Evolutionary conservation across 2,797 vertebrate species (phyloP).

Genomic region (Parambassis ranga): DNA sequence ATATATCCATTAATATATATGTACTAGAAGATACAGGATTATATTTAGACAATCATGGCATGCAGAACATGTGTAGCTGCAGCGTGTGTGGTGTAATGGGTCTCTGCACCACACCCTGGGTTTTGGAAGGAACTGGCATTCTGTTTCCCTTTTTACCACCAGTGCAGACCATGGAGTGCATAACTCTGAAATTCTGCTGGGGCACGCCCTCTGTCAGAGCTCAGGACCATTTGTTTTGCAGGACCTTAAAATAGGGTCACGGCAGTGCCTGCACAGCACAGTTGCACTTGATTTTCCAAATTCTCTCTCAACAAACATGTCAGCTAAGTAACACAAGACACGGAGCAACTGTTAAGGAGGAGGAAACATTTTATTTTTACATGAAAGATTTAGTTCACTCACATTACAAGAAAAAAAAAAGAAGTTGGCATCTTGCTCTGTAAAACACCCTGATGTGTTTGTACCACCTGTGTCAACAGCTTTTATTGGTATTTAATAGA

Average conservation of each 20-base stretch:
- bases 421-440: neutral
- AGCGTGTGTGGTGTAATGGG: slow-evolving; percentile 50
- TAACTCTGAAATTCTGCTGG: slow-evolving; percentile 64
- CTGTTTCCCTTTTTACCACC: slow-evolving; percentile 71
- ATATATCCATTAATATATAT: slow-evolving; percentile 41
- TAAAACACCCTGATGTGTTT: no score
- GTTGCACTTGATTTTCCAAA: slow-evolving; percentile 40
- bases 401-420: neutral
- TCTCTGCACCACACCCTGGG: slow-evolving; percentile 67
- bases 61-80: slow-evolving; percentile 56
- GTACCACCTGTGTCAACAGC: neutral
- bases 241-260: slow-evolving; percentile 53
- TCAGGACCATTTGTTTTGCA: slow-evolving; percentile 61
- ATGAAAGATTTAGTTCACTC: neutral
- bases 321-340: slow-evolving; percentile 24
- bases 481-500: neutral
- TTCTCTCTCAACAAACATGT: slow-evolving; percentile 16
- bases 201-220: slow-evolving; percentile 65
- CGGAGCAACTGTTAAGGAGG: slow-evolving; percentile 45
- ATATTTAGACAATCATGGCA: slow-evolving; percentile 57
- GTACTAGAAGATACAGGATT: slow-evolving; percentile 9
- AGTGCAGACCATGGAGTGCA: slow-evolving; percentile 50
- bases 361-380: neutral
- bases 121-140: slow-evolving; percentile 64
- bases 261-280: slow-evolving; percentile 34